These are phyloP conservation scores for Epistrophella euchroma DNA, from an alignment of 2,888 invertebrate genomes.

Conservation along the genomic window DNA sequence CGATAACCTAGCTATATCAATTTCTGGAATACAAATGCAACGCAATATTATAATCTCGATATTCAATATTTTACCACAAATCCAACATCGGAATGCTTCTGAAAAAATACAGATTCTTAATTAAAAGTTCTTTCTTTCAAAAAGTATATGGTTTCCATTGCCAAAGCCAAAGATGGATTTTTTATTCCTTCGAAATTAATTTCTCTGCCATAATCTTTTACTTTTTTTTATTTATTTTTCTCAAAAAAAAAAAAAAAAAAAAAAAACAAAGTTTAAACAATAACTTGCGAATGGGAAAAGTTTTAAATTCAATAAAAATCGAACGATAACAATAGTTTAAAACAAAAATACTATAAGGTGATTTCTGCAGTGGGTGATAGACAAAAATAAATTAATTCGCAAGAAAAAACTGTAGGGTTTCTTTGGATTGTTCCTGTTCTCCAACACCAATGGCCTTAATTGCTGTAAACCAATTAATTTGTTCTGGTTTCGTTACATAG, in stretches of 20 bases:
- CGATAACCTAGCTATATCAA: conserved; percentile 25
- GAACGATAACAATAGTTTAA: conserved; percentile 2
- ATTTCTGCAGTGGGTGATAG: background rate
- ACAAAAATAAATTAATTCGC: background rate
- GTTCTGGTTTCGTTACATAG: conserved; percentile 14
- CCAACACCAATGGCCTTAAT: conserved; percentile 21
- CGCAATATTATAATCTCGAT: conserved; percentile 2
- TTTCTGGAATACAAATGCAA: no score
- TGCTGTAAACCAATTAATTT: conserved; percentile 34
- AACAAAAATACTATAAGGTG: conserved; percentile 6
- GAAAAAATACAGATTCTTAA: conserved; percentile 46
- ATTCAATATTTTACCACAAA: conserved; percentile 31
- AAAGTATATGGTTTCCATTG: background rate
- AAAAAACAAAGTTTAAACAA: conserved; percentile 53
- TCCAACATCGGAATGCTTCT: conserved; percentile 16
- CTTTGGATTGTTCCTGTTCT: conserved; percentile 17
- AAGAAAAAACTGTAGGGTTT: conserved; percentile 37
- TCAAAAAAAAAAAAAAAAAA: conserved; percentile 22
- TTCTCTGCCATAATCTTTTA: conserved; percentile 3
- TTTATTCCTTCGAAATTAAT: background rate
- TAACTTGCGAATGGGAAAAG: conserved; percentile 53
- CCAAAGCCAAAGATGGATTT: background rate
- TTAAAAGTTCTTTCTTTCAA: conserved; percentile 61
- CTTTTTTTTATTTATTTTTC: background rate
- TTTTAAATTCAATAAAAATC: conserved; percentile 65